Evolutionary conservation across 1,140 invertebrate genomes (phyloP), one percentile per base, ranked within the genome.

Genomic region (Brachionus koreanus): DNA sequence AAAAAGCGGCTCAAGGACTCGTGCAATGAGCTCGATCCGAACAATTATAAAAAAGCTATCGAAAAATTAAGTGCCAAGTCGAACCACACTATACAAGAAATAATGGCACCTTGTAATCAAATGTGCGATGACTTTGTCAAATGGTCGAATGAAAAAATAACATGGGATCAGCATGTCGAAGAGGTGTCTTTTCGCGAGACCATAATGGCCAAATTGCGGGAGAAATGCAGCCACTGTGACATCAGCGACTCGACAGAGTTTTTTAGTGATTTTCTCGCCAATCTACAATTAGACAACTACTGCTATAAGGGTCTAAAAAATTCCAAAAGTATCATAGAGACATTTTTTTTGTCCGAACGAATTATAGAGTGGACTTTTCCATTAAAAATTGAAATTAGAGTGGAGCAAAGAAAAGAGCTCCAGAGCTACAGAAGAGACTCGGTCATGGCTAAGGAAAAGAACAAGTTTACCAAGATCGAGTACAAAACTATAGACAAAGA

Each of bases 221-320:
- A 79, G n/a, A 79, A 79, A 61, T 79, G 49, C 49, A 79, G 25
- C 23, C 46, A 25, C 23, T 79, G 57, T 13, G 76, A 79, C n/a
- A 61, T 79, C 10, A 37, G 33, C 57, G 76, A 79, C 39, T 79
- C 76, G 25, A 33, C 76, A 29, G 76, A 79, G 19, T 79, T 79
- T 79, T 79, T 79, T 19, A 61, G 23, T 10, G 76, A 79, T 43
- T 79, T 79, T 65, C 13, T 79, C 7, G 76, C 76, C 12, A 79
- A 79, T 79, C 57, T 79, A 35, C 76, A 79, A 65, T 79, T 79
- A 12, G 76, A 79, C 39, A 79, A 79, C 33, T 79, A 61, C 57
- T 79, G 76, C 39, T 79, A 19, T 25, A 79, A 79, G 49, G 25
- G 76, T 2, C n/a, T 79, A 57, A 79, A 79, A 79, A 79, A 65